These are phyloP conservation scores for Drosophila tani DNA, from an alignment of 1,140 invertebrate species.

Conservation along the genomic window DNA sequence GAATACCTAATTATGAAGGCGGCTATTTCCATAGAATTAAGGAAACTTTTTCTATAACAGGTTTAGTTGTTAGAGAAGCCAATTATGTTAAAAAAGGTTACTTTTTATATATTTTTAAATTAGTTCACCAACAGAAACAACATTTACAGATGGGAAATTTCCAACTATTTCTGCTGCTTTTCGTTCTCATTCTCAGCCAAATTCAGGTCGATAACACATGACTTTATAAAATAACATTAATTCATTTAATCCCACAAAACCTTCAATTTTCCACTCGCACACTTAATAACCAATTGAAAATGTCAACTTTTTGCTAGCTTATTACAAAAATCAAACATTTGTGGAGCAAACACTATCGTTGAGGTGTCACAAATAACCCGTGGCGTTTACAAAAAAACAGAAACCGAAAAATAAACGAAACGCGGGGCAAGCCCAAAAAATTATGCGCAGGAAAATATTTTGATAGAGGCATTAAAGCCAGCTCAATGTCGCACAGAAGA, in stretches of 20 bases:
- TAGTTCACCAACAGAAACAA: neutral
- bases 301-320: neutral
- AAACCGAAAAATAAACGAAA: constrained; percentile 31
- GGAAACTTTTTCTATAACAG: neutral
- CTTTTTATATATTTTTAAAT: neutral
- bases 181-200: too few relatives aligned
- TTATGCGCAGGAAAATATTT: constrained; percentile 59
- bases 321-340: constrained; percentile 33
- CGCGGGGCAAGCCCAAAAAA: constrained; percentile 21
- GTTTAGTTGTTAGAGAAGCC: neutral
- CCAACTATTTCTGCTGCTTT: neutral
- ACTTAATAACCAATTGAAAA: constrained; percentile 1
- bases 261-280: neutral
- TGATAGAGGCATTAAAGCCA: constrained; percentile 48
- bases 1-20: constrained; percentile 11
- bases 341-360: constrained; percentile 23
- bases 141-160: neutral
- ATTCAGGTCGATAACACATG: too few relatives aligned
- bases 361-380: constrained; percentile 43
- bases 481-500: constrained; percentile 4
- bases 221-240: neutral
- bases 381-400: constrained; percentile 21
- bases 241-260: constrained; percentile 1
- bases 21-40: neutral
- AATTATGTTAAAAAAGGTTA: neutral